A percentile compares a stretch with the other conserved stretches of the same genome.
Conservation (phyloP, 2,888 invertebrate genomes). For the Icerya purchasi region DNA sequence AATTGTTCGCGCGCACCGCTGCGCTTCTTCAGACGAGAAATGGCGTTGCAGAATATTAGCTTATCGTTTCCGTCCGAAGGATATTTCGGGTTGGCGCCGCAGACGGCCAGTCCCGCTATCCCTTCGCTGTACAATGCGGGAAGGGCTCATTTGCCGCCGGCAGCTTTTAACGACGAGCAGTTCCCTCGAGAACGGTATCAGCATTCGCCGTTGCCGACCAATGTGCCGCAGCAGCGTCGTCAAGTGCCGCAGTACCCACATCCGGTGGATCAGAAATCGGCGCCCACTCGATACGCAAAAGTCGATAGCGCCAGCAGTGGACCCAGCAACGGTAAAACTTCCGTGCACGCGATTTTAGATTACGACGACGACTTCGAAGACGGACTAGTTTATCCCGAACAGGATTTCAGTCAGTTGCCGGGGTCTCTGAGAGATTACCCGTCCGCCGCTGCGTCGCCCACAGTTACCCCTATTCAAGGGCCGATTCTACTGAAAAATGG, state of each 20-base stretch:
- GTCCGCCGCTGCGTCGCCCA: slow-evolving; percentile 1
- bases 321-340: slow-evolving; percentile 29
- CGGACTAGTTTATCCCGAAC: slow-evolving; percentile 4
- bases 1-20: too few species aligned
- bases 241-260: not conserved
- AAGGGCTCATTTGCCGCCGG: not conserved
- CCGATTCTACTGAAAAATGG: slow-evolving; percentile 63
- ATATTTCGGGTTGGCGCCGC: slow-evolving; percentile 9
- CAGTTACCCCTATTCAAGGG: slow-evolving; percentile 66
- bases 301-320: slow-evolving; percentile 10
- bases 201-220: not conserved
- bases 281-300: slow-evolving; percentile 7
- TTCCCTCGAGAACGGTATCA: not conserved
- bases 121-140: slow-evolving; percentile 6
- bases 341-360: slow-evolving; percentile 48
- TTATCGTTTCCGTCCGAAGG: slow-evolving; percentile 14
- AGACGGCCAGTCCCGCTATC: not conserved
- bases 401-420: not conserved
- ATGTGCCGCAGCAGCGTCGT: not conserved
- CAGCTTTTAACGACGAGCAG: not conserved
- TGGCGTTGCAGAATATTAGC: slow-evolving; percentile 16
- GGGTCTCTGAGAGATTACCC: not conserved
- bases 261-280: not conserved
- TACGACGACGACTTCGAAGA: slow-evolving; percentile 45
- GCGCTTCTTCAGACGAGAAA: slow-evolving; percentile 1